Evolutionary conservation across 1,140 invertebrate species (phyloP), one percentile per base, ranked within the genome.

Genomic region (Drosophila persimilis): DNA sequence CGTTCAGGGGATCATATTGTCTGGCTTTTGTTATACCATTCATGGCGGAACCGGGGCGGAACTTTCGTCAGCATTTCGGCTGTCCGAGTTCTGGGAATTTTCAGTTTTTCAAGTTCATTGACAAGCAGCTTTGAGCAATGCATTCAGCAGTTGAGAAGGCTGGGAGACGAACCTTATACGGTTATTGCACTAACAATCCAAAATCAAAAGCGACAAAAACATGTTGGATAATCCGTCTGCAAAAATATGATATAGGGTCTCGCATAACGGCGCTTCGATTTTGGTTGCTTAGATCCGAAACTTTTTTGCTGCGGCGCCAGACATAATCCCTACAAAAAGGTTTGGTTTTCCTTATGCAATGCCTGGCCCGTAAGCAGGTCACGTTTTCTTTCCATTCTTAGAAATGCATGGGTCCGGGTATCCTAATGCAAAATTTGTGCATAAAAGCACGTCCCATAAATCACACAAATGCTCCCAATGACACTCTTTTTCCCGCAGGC

Each of bases 401-500:
- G 35, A 39, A 39, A 0, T 39, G 35, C 35, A 39, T 13, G 35
- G 51, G 55, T 64, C 62, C 56, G 65, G 52, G 54, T 44, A 47
- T 84, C 81, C 76, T 85, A 85, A 84, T 86, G 71, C 65, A 75
- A 72, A 78, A 66, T 65, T 72, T 78, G 45, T 55, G 59, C 62
- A 64, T 52, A 67, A 71, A 52, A 61, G 73, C 81, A 86, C 81
- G 81, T 86, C 80, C 51, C 69, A 62, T 55, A 62, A 55, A 75
- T 66, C 48, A 70, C 75, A 79, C 79, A 84, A 84, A 86, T 73
- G 59, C 9, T 39, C 71, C 51, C 35, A 60, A 60, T 78, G 58
- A 52, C 26, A 39, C 35, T 35, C 31, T 39, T 11, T 11, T 13
- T 13, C 3, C 35, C 35, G 2, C 35, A 8, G 7, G 29, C 29